Evolutionary conservation across 2,797 vertebrate species (phyloP).

Genomic region (Gorsachius magnificus): DNA sequence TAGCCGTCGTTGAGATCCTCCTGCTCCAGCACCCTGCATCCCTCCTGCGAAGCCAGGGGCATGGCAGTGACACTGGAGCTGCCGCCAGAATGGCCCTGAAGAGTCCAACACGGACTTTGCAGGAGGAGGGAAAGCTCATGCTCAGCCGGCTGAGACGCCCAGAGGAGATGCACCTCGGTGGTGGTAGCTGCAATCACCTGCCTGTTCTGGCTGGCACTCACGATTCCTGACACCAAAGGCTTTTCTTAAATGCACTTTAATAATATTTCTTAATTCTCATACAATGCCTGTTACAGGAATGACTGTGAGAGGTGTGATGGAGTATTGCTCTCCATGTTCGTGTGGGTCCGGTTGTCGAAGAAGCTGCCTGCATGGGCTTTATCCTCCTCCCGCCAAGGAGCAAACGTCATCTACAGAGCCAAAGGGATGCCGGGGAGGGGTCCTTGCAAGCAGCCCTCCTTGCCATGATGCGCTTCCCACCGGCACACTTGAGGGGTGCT

Average conservation of each 20-base stretch:
- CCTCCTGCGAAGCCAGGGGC: background rate
- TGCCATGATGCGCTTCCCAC: background rate
- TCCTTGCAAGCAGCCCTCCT: background rate
- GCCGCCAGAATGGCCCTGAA: background rate
- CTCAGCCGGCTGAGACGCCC: background rate
- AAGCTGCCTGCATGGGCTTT: background rate
- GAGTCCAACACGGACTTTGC: accelerated
- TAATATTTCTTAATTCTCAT: background rate
- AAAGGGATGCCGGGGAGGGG: accelerated
- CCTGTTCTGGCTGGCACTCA: background rate
- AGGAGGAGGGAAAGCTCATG: background rate
- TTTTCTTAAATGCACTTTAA: background rate
- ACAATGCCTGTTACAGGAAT: background rate
- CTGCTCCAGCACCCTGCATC: background rate
- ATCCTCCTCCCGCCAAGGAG: background rate
- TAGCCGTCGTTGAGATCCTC: background rate
- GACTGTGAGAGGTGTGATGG: background rate
- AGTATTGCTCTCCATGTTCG: accelerated
- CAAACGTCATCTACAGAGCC: background rate
- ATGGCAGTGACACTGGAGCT: accelerated
- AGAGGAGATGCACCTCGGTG: accelerated
- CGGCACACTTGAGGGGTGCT: accelerated
- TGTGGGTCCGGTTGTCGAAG: background rate
- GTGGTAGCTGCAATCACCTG: background rate
- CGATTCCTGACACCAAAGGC: background rate